A percentile compares a stretch with the other conserved stretches of the same genome.
Evolutionary conservation across 1,140 invertebrate genomes (phyloP).

Genomic region (Drosophila santomea): DNA sequence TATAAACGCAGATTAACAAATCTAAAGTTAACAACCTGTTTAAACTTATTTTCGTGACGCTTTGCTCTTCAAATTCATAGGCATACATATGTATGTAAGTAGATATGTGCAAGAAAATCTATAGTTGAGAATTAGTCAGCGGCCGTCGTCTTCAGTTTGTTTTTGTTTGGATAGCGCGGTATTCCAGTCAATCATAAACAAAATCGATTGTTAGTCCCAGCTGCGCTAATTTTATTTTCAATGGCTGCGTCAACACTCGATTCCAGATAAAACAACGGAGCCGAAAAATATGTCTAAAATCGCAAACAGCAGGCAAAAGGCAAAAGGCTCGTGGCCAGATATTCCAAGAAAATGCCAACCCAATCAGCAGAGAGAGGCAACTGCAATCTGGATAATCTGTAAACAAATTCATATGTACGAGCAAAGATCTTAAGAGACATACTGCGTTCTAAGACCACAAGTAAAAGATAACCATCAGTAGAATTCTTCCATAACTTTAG

Average conservation of each 20-base stretch:
- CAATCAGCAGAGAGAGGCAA: constrained; percentile 1
- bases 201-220: constrained; percentile 32
- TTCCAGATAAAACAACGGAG: constrained; percentile 37
- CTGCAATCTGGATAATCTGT: constrained; percentile 25
- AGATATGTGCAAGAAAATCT: constrained; percentile 1
- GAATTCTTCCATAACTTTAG: too few relatives aligned
- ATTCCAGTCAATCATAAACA: constrained; percentile 43
- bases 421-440: not conserved
- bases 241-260: constrained; percentile 40
- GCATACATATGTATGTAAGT: not conserved
- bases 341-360: constrained; percentile 38
- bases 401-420: not conserved
- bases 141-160: constrained; percentile 3
- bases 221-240: constrained; percentile 47
- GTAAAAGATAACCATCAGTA: not conserved
- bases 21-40: not conserved
- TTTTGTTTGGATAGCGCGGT: constrained; percentile 16
- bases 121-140: constrained; percentile 14
- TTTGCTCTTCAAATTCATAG: constrained; percentile 8
- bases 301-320: constrained; percentile 21
- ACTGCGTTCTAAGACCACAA: not conserved
- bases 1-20: constrained; percentile 14
- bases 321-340: constrained; percentile 30
- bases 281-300: constrained; percentile 28
- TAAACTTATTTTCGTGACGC: not conserved